Base-by-base conservation (phyloP, 2,113 vertebrate species). In the Paramormyrops kingsleyae region DNA sequence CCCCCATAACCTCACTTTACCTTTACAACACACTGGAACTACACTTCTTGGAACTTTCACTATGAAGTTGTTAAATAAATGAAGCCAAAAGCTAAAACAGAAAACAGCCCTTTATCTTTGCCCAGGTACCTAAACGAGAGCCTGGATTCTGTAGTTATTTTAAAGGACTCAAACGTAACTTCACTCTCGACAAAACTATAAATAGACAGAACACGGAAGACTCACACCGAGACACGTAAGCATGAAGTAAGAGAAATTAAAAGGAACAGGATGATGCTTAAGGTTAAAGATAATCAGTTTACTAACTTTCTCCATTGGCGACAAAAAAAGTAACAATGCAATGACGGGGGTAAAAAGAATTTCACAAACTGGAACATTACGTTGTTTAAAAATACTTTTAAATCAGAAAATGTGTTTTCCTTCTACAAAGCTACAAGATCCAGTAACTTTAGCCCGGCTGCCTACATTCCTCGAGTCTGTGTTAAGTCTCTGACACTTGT, bases 381-480 rank as follows among this genome's bases (percentile, higher is more conserved):
- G 7, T 15, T 31, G 1, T n/a, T 85, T 49, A 31, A n/a, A 50
- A 49, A 50, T 49, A 15, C 24, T 27, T 27, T 53, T 21, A 87
- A 87, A 62, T n/a, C 24, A 87, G 12, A n/a, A 52, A 46, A 84
- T 56, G 49, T 87, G 85, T 74, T 42, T 88, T 31, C 44, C 10
- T 92, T 92, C 66, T 91, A 83, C 91, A 92, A 24, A 92, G 89
- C 93, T 66, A 66, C 86, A 89, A 66, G 56, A 88, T 47, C 47
- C 46, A 88, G 42, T 46, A 83, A 90, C 49, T 59, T 91, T 88
- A 93, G 87, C 91, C 88, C 89, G 19, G 90, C 87, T 87, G 87
- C 89, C 88, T 93, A 94, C 91, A 94, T 93, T 94, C 93, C 94
- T 89, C 44, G 59, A 49, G 90, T 90, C 89, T 87, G 87, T 88